phyloP scores from a whole-genome alignment of 2,113 vertebrate species.

The human region GRCh38 chr1:47480001-47480500 shows the following conservation, averaged over 20 bases:
- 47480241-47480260: background rate
- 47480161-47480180: background rate
- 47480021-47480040: background rate
- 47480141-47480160: background rate
- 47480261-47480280: rapidly evolving
- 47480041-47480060: background rate
- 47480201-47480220: background rate
- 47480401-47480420: background rate
- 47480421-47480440: background rate
- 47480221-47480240: background rate
- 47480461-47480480: background rate
- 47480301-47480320: background rate
- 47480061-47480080: background rate
- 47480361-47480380: background rate
- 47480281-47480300: too few relatives aligned
- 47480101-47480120: background rate
- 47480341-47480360: background rate
- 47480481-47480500: background rate
- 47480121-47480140: background rate
- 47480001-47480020: background rate
- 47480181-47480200: background rate
- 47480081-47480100: background rate
- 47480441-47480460: background rate
- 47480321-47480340: background rate
- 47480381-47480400: background rate